Base-by-base conservation (phyloP, 2,113 vertebrate species). In the Heterotis niloticus region DNA sequence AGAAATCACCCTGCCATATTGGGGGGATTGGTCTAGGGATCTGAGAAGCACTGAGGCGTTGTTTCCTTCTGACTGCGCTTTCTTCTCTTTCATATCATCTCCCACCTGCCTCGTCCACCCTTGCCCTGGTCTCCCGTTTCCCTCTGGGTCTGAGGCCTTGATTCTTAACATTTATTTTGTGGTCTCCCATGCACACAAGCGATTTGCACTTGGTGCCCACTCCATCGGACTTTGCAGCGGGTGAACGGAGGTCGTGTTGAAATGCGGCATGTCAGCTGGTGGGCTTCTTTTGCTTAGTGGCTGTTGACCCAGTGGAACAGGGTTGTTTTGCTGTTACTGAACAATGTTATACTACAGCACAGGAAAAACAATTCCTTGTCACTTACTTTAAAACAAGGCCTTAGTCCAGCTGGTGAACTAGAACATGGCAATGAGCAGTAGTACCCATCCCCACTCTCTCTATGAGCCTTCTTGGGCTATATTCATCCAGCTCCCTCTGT, bases 221-320 rank as follows among this genome's bases (percentile, higher is more conserved):
- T 12, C 68, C 29, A 17, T 44, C 62, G 78, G 34, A 67, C 52
- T 80, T 80, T 75, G 71, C 78, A 80, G 75, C 75, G 78, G 78
- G 78, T 80, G 67, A 80, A 80, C 44, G 44, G 44, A 73, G 20
- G 23, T 16, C 24, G 16, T 29, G 2, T 17, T 29, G 18, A 44
- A 28, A 10, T 44, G 70, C 20, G 51, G 70, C 20, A 34, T 18
- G 1, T 59, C 23, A 28, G 24, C 54, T 2, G 64, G 10, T n/a
- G 64, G 10, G 23, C 24, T 74, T n/a, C 57, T 10, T 17, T 20
- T 17, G 59, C 14, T 62, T 2, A 62, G 20, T 20, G 20, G 59
- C 14, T 62, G 13, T 20, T 62, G 59, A 11, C 13, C 14, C 34
- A 20, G 20, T 62, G 20, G 10, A 62, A 14, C 59, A 62, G 20